phyloP scores from a whole-genome alignment of 2,797 vertebrate species.

The Heterohyrax brucei region DNA sequence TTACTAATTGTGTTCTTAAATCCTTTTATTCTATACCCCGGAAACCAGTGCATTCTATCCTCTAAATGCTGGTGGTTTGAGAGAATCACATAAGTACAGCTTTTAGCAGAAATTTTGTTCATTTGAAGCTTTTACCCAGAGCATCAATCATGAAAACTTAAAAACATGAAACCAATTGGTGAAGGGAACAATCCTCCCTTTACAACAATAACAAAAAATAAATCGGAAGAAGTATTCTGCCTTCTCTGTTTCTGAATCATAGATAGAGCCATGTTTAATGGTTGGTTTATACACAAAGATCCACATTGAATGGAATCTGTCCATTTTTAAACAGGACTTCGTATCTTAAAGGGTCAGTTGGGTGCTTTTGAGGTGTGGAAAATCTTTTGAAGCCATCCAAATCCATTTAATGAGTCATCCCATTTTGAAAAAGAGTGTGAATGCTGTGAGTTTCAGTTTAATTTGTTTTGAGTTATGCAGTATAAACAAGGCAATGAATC shows the following conservation, averaged over 20 bases:
- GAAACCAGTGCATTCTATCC: conserved; percentile 82
- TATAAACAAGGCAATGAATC: conserved; percentile 72
- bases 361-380: conserved; percentile 66
- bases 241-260: conserved; percentile 74
- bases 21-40: conserved; percentile 84
- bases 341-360: conserved; percentile 75
- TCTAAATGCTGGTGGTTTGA: conserved; percentile 80
- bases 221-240: conserved; percentile 71
- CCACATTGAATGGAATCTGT: conserved; percentile 59
- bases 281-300: conserved; percentile 72
- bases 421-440: conserved; percentile 38
- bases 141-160: conserved; percentile 84
- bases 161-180: conserved; percentile 83
- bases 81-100: conserved; percentile 80
- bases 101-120: conserved; percentile 84
- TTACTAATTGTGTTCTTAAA: conserved; percentile 87
- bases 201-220: conserved; percentile 81
- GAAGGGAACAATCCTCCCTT: conserved; percentile 82
- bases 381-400: conserved; percentile 67
- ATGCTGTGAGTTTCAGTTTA: conserved; percentile 62
- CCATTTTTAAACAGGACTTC: conserved; percentile 63
- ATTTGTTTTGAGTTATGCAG: conserved; percentile 70
- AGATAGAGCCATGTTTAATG: conserved; percentile 62
- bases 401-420: conserved; percentile 72
- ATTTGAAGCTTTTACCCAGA: conserved; percentile 85